Evolutionary conservation across 2,888 invertebrate genomes (phyloP), one percentile per base, ranked within the genome.

Genomic region (Agriopis leucophaearia): DNA sequence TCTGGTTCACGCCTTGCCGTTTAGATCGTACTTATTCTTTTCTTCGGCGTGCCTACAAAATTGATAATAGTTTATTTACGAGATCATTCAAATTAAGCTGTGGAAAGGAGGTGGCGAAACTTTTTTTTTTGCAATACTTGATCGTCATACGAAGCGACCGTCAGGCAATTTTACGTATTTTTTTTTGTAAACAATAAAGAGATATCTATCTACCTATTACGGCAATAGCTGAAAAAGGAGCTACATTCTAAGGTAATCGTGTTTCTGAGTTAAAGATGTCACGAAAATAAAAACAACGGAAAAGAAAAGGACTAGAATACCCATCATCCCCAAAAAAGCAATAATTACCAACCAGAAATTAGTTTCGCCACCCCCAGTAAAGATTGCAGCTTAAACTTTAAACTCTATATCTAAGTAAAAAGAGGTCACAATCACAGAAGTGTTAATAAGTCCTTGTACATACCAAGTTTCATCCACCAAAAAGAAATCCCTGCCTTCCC

Each of bases 21-120:
- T 88, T 80, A 93, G 71, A 74, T 90, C 89, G 82, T 92, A 92
- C 80, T 92, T 75, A 63, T 64, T 92, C 86, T 93, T 94, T 82
- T 90, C 88, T 58, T 88, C 86, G 64, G 89, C 88, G 68, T 92
- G 81, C 92, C 93, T 94, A 91, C 91, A 91, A 75, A 38, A 18
- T 2, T 45, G 74, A 71, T 79, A 72, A n/a, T 79, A 68, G 73
- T 73, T 74, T 70, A 64, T 47, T 72, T 51, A 74, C 51, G 59
- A 51, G 59, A 18, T 38, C 57, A 52, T 50, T 42, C 51, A 1
- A 36, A 36, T 16, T 12, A 10, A 66, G 60, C 64, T 61, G 42
- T 40, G 13, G 10, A 16, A 10, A 27, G 61, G 63, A 76, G 69
- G 76, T 78, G 78, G 75, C 78, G 77, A 81, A 78, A 27, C 27